These are phyloP conservation scores for Drosophila erecta DNA, from an alignment of 1,140 invertebrate genomes.

Conservation along the genomic window DNA sequence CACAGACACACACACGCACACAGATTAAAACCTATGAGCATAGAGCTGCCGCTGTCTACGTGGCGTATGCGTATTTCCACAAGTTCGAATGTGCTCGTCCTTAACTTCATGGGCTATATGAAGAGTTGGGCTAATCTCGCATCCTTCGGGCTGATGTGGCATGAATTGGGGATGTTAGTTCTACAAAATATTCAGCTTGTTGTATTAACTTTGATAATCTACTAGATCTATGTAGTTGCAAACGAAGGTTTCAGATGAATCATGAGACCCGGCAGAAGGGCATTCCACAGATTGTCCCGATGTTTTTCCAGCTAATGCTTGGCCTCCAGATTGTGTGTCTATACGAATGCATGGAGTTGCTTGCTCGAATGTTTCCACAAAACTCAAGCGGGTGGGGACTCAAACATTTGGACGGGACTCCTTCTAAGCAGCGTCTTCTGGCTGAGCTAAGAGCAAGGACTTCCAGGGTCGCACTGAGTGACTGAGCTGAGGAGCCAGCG, in stretches of 20 bases:
- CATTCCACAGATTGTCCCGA: slow-evolving; percentile 14
- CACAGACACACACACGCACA: slow-evolving; percentile 16
- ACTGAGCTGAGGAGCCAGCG: slow-evolving; percentile 61
- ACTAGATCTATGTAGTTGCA: too few species aligned
- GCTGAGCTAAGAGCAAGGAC: slow-evolving; percentile 33
- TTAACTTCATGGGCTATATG: not conserved
- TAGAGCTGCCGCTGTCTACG: slow-evolving; percentile 46
- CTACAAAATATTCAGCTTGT: too few species aligned
- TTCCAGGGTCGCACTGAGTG: slow-evolving; percentile 40
- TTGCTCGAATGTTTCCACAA: slow-evolving; percentile 65
- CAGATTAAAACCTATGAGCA: slow-evolving; percentile 55
- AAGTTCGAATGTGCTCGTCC: slow-evolving; percentile 21
- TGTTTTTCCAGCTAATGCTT: slow-evolving; percentile 34
- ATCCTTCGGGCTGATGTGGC: slow-evolving; percentile 3
- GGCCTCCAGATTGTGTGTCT: slow-evolving; percentile 36
- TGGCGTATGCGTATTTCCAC: slow-evolving; percentile 47
- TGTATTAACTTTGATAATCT: too few species aligned
- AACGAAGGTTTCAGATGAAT: not conserved
- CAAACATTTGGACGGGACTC: too few species aligned
- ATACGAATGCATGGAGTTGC: slow-evolving; percentile 20
- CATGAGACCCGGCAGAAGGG: slow-evolving; percentile 4
- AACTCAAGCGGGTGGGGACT: slow-evolving; percentile 68
- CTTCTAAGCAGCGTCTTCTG: slow-evolving; percentile 14
- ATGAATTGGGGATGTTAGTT: not conserved
- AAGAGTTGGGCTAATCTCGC: slow-evolving; percentile 16